phyloP scores from a whole-genome alignment of 2,888 invertebrate genomes.

The Metacarcinus magister region DNA sequence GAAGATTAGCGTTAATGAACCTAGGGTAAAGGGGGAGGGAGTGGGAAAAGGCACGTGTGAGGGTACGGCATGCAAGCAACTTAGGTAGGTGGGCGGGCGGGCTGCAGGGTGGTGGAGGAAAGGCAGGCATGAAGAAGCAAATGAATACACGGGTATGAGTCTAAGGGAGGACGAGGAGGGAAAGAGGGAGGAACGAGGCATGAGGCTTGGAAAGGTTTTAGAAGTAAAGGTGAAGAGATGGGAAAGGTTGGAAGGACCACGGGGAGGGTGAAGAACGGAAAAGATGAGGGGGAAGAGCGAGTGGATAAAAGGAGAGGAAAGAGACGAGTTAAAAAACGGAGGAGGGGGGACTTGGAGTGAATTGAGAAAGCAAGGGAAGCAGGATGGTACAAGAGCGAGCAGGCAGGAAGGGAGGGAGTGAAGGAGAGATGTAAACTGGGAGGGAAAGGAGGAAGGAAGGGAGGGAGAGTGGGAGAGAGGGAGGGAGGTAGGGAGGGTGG shows the following conservation, averaged over 20 bases:
- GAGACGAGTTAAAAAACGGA: background rate
- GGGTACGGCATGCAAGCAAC: background rate
- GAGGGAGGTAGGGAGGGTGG: background rate
- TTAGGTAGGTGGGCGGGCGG: background rate
- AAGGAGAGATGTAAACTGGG: background rate
- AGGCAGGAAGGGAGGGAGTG: slow-evolving; percentile 5
- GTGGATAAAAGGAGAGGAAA: slow-evolving; percentile 41
- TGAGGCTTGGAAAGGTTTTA: background rate
- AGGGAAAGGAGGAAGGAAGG: background rate
- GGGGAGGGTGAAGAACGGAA: slow-evolving; percentile 1
- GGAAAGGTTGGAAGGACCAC: background rate
- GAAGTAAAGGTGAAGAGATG: background rate
- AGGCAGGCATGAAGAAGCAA: background rate
- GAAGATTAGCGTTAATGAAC: background rate
- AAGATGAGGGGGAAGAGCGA: slow-evolving; percentile 30
- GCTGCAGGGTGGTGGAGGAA: background rate
- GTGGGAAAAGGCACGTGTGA: background rate
- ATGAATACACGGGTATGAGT: background rate
- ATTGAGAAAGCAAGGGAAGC: slow-evolving; percentile 40
- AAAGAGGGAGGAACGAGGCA: background rate
- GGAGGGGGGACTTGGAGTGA: background rate
- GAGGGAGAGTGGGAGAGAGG: background rate
- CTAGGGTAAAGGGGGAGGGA: background rate
- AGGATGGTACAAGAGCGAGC: slow-evolving; percentile 29
- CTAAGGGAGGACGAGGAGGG: background rate